Evolutionary conservation across 2,113 vertebrate species (phyloP).

Genomic region (Nymphicus hollandicus): DNA sequence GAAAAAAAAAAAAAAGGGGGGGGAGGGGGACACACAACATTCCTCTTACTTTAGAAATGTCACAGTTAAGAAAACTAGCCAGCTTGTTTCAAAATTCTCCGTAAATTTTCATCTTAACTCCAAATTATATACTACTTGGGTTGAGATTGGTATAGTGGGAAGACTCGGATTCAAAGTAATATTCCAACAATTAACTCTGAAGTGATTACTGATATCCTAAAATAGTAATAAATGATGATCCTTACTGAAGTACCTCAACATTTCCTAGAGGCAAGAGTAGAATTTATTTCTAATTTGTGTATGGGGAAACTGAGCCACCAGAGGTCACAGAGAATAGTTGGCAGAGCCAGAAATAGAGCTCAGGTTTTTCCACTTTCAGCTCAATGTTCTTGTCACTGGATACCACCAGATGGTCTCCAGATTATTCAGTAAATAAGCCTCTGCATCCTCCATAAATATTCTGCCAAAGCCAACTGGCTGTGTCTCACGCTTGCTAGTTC

Average conservation of each 20-base stretch:
- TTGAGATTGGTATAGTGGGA: not conserved
- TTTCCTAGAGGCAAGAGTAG: not conserved
- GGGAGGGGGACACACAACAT: no score
- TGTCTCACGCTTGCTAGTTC: constrained; percentile 56
- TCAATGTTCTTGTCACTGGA: constrained; percentile 45
- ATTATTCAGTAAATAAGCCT: constrained; percentile 66
- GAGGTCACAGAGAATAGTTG: constrained; percentile 34
- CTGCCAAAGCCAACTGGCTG: constrained; percentile 56
- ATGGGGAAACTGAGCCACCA: constrained; percentile 24
- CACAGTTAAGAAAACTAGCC: not conserved
- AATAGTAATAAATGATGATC: not conserved
- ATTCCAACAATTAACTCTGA: not conserved
- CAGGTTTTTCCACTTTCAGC: constrained; percentile 54
- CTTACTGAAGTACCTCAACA: not conserved
- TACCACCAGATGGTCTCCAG: constrained; percentile 62
- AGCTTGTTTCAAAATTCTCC: not conserved
- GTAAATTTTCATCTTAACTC: not conserved
- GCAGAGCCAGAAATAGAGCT: constrained; percentile 50
- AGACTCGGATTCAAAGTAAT: not conserved
- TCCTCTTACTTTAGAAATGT: not conserved
- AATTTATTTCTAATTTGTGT: not conserved
- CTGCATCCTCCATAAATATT: constrained; percentile 61
- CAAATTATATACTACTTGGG: not conserved
- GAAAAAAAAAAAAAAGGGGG: not conserved
- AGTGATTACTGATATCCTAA: not conserved